phyloP scores from a whole-genome alignment of 2,888 invertebrate species.

The Cerastoderma edule region DNA sequence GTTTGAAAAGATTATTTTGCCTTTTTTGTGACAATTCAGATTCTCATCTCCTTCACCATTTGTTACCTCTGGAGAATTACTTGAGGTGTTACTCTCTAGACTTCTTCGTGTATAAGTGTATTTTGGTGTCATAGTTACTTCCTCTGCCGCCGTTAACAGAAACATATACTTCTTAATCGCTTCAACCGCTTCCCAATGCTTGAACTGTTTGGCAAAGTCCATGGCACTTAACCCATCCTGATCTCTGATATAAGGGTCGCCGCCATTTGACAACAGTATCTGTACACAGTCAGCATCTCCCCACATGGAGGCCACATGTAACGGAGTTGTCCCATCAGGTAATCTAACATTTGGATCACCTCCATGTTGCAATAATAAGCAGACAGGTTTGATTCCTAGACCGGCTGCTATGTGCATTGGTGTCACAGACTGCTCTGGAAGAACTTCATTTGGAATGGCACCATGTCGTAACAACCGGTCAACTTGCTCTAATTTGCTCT shows the following conservation, averaged over 20 bases:
- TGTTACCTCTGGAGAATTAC: constrained; percentile 8
- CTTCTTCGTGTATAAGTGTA: constrained; percentile 60
- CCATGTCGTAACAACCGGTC: constrained; percentile 60
- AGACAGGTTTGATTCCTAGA: constrained; percentile 61
- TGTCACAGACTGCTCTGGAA: constrained; percentile 67
- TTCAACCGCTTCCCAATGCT: constrained; percentile 61
- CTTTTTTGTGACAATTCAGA: too few species aligned
- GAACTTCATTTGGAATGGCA: constrained; percentile 71
- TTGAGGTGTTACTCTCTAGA: constrained; percentile 19
- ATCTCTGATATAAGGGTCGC: constrained; percentile 89
- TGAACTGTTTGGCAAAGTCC: constrained; percentile 68
- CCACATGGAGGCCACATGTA: constrained; percentile 95
- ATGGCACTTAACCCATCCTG: constrained; percentile 80
- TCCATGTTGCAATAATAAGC: constrained; percentile 69
- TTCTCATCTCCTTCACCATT: too few species aligned
- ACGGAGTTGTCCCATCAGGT: constrained; percentile 91
- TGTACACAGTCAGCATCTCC: constrained; percentile 89
- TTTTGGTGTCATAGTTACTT: constrained; percentile 56
- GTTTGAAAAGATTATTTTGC: too few species aligned
- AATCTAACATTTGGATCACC: constrained; percentile 83
- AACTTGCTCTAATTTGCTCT: too few species aligned
- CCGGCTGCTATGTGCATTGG: constrained; percentile 78
- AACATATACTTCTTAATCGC: constrained; percentile 59
- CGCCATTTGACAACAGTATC: constrained; percentile 90
- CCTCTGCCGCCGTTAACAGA: constrained; percentile 54